These are phyloP conservation scores for Hylaeus volcanicus DNA, from an alignment of 1,140 invertebrate genomes.

Conservation along the genomic window DNA sequence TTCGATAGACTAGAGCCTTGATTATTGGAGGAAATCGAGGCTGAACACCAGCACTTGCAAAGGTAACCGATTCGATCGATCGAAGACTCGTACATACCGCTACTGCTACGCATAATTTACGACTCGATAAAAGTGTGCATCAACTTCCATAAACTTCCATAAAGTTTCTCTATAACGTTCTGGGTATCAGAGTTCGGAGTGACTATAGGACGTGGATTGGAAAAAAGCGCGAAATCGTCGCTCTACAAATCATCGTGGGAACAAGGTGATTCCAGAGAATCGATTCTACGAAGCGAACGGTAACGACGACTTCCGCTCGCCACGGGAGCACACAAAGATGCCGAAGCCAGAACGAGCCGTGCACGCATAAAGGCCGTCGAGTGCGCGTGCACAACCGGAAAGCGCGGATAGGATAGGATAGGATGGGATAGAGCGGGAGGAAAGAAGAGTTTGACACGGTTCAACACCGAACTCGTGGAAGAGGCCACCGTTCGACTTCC, in stretches of 20 bases:
- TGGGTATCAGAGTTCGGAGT: too few relatives aligned
- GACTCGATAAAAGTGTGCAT: too few relatives aligned
- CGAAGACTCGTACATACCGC: too few relatives aligned
- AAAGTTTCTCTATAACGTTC: too few relatives aligned
- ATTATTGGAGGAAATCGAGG: too few relatives aligned
- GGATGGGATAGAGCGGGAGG: neutral
- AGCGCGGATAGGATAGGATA: conserved; percentile 16
- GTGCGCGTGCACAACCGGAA: conserved; percentile 21
- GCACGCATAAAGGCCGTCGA: neutral
- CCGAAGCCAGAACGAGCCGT: conserved; percentile 23
- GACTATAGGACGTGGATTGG: too few relatives aligned
- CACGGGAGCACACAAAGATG: conserved; percentile 51
- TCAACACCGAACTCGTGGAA: neutral
- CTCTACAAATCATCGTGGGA: conserved; percentile 64
- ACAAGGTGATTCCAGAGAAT: conserved; percentile 65
- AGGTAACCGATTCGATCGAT: too few relatives aligned
- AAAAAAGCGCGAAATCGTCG: conserved; percentile 24
- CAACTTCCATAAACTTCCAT: too few relatives aligned
- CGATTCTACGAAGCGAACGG: conserved; percentile 66
- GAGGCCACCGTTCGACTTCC: neutral
- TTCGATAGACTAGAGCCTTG: too few relatives aligned
- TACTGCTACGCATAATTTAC: too few relatives aligned
- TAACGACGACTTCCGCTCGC: conserved; percentile 68
- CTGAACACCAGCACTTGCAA: too few relatives aligned
- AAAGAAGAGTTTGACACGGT: conserved; percentile 21